Evolutionary conservation across 2,888 invertebrate species (phyloP).

Genomic region (Slavum lentiscoides): DNA sequence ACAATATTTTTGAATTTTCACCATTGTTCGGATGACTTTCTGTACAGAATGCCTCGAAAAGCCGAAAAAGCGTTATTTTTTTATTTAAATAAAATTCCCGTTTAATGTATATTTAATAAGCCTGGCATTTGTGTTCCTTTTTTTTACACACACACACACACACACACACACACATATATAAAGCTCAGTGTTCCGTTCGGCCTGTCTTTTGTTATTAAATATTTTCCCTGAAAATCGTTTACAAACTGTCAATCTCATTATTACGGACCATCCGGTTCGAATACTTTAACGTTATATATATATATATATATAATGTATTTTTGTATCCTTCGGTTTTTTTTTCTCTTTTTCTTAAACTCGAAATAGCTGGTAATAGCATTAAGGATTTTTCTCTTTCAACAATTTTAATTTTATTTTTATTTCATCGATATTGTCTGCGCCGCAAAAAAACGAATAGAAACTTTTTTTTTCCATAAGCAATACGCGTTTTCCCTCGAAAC

Average conservation of each 20-base stretch:
- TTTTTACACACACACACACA: background rate
- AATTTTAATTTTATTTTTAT: too few relatives aligned
- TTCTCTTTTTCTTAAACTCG: background rate
- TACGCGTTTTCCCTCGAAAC: background rate
- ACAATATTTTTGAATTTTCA: background rate
- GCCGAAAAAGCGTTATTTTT: background rate
- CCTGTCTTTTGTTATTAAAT: background rate
- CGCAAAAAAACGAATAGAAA: background rate
- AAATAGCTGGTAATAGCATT: background rate
- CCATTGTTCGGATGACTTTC: background rate
- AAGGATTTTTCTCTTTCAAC: background rate
- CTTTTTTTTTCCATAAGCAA: background rate
- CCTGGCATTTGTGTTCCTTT: background rate
- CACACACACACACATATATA: background rate
- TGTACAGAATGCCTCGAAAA: background rate
- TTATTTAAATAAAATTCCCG: background rate
- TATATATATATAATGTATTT: background rate
- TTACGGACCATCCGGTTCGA: background rate
- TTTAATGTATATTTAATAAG: background rate
- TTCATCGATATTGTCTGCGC: too few relatives aligned
- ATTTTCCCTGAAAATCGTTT: background rate
- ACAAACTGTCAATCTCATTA: constrained; percentile 4
- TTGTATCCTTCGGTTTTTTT: background rate
- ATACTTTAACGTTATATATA: background rate
- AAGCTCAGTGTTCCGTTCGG: background rate